phyloP scores from a whole-genome alignment of 2,888 invertebrate genomes.

The Heliothis peltigera region DNA sequence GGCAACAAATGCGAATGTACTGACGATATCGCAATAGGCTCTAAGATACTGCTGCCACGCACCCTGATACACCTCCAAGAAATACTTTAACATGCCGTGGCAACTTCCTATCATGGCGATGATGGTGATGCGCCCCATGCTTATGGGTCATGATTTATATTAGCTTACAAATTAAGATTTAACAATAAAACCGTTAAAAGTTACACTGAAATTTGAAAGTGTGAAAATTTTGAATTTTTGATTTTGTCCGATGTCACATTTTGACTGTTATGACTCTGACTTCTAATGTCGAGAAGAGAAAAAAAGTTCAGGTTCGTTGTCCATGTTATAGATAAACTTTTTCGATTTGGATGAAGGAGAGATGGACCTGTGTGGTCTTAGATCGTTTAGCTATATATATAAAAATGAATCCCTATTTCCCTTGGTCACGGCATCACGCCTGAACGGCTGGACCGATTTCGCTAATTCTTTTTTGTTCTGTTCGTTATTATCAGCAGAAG shows the following conservation, averaged over 20 bases:
- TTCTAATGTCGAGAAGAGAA: constrained; percentile 18
- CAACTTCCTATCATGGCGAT: background rate
- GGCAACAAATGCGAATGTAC: too few species aligned
- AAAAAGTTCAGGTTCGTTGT: background rate
- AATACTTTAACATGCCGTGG: constrained; percentile 13
- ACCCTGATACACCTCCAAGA: constrained; percentile 42
- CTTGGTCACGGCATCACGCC: too few species aligned
- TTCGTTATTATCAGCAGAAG: too few species aligned
- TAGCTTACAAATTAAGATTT: constrained; percentile 1
- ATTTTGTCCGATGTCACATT: background rate
- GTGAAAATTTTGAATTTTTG: background rate
- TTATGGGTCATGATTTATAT: constrained; percentile 33
- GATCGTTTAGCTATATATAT: too few species aligned
- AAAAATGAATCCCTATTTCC: too few species aligned
- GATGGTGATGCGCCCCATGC: constrained; percentile 11
- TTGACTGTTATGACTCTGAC: constrained; percentile 10
- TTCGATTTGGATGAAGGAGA: background rate
- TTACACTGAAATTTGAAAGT: background rate
- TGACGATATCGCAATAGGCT: too few species aligned
- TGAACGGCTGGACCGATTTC: too few species aligned
- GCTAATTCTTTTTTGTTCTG: too few species aligned
- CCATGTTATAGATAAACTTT: background rate
- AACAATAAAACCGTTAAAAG: constrained; percentile 1
- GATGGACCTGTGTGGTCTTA: too few species aligned
- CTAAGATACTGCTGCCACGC: constrained; percentile 41